phyloP scores from a whole-genome alignment of 2,797 vertebrate genomes.

The Sebastes melanostomus region DNA sequence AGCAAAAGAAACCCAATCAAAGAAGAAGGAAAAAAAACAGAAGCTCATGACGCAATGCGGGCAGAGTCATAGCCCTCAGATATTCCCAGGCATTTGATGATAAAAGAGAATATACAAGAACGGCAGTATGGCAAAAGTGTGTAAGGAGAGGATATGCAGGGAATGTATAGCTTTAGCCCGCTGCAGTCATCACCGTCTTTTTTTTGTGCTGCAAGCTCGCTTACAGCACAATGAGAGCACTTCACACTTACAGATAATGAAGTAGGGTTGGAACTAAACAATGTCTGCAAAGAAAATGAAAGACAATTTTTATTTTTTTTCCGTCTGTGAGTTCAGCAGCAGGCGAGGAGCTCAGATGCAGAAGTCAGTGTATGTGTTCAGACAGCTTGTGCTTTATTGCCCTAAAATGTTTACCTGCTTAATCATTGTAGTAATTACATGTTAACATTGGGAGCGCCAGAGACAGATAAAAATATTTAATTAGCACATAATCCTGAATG shows the following conservation, averaged over 20 bases:
- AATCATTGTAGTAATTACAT: conserved; percentile 56
- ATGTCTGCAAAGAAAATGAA: conserved; percentile 54
- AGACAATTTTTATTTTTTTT: background rate
- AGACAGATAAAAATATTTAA: conserved; percentile 57
- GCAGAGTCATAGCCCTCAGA: conserved; percentile 73
- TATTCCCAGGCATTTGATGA: conserved; percentile 75
- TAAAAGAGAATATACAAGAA: conserved; percentile 73
- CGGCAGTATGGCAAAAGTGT: conserved; percentile 37
- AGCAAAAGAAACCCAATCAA: conserved; percentile 65
- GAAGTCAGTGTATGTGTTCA: background rate
- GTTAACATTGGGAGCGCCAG: conserved; percentile 39
- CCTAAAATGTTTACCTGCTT: conserved; percentile 58
- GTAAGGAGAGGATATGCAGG: conserved; percentile 21
- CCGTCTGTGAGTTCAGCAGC: conserved; percentile 23
- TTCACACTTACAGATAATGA: conserved; percentile 53
- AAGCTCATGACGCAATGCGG: conserved; percentile 77
- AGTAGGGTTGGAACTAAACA: conserved; percentile 45
- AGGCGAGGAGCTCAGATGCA: conserved; percentile 26
- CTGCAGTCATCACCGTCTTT: conserved; percentile 17
- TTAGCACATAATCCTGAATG: conserved; percentile 41
- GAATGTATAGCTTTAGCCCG: conserved; percentile 40
- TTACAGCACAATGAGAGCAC: conserved; percentile 42
- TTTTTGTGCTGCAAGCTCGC: conserved; percentile 34
- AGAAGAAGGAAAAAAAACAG: conserved; percentile 47
- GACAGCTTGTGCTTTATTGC: conserved; percentile 47